Evolutionary conservation across 2,888 invertebrate genomes (phyloP).

Genomic region (Drosophila suboccidentalis): DNA sequence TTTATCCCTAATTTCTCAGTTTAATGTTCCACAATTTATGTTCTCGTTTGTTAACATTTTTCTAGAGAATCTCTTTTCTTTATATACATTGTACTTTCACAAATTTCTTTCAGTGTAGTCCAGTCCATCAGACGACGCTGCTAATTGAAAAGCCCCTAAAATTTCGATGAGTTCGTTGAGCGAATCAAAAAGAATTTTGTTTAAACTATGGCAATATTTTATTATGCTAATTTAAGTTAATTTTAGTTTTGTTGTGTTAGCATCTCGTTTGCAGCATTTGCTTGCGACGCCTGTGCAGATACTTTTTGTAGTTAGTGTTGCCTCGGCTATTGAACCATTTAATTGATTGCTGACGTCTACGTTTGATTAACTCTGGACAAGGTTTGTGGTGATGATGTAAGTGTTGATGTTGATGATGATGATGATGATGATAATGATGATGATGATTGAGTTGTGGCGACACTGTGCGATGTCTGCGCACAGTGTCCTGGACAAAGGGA

Average conservation of each 20-base stretch:
- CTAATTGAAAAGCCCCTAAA: constrained; percentile 26
- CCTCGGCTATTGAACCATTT: constrained; percentile 7
- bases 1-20: too few relatives aligned
- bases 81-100: neutral
- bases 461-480: constrained; percentile 70
- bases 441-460: neutral
- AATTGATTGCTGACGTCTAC: constrained; percentile 3
- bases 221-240: constrained; percentile 51
- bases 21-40: fast-evolving
- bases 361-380: neutral
- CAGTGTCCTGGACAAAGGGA: constrained; percentile 75
- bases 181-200: neutral
- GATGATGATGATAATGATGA: neutral
- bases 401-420: neutral
- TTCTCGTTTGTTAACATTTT: neutral
- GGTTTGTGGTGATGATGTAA: neutral
- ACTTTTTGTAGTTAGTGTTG: constrained; percentile 31
- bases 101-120: neutral
- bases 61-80: neutral
- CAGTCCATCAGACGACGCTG: neutral
- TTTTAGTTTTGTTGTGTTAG: constrained; percentile 23
- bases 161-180: constrained; percentile 2
- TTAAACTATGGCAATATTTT: constrained; percentile 20
- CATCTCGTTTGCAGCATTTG: constrained; percentile 46
- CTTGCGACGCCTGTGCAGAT: constrained; percentile 48